phyloP scores from a whole-genome alignment of 1,140 invertebrate species.

The Musca vetustissima region DNA sequence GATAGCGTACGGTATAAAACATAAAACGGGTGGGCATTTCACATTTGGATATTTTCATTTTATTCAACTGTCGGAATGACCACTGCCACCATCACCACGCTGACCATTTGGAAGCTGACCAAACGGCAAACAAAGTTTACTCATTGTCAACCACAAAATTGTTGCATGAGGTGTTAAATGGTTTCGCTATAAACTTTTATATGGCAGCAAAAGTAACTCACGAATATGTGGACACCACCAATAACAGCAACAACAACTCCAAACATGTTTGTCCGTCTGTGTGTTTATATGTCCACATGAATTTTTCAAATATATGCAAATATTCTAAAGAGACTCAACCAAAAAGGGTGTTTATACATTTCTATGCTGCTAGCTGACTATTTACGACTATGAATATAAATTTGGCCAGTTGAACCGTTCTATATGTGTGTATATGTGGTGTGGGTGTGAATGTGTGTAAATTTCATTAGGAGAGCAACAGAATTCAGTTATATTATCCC shows the following conservation, averaged over 20 bases:
- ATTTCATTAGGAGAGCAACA: slow-evolving; percentile 11
- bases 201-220: background rate
- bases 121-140: slow-evolving; percentile 20
- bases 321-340: background rate
- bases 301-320: background rate
- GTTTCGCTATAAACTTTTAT: slow-evolving; percentile 27
- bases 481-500: background rate
- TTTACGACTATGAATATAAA: too few relatives aligned
- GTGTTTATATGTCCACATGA: background rate
- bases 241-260: too few relatives aligned
- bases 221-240: background rate
- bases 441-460: slow-evolving; percentile 1
- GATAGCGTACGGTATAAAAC: background rate
- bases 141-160: slow-evolving; percentile 54
- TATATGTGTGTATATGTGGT: background rate
- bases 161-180: slow-evolving; percentile 55
- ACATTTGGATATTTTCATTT: slow-evolving; percentile 3
- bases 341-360: too few relatives aligned
- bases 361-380: too few relatives aligned
- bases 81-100: too few relatives aligned
- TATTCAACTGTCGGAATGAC: background rate
- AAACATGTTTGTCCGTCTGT: slow-evolving; percentile 9
- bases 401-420: background rate
- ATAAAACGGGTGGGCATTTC: background rate
- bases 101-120: slow-evolving; percentile 19